These are phyloP conservation scores for Rhinoptilus africanus DNA, from an alignment of 2,113 vertebrate genomes.

Conservation along the genomic window DNA sequence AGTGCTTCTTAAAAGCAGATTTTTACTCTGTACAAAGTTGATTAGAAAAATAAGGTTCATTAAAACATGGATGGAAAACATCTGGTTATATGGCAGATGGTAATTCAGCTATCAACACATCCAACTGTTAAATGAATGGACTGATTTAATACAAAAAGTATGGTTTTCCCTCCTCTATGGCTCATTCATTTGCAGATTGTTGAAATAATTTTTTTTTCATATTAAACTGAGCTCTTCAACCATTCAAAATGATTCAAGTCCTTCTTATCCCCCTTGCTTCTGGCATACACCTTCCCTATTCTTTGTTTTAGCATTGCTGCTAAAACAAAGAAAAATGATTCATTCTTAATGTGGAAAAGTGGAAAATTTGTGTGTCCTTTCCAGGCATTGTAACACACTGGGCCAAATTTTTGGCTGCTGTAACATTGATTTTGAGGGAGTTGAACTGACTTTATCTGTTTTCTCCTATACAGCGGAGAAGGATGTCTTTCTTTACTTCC, in stretches of 20 bases:
- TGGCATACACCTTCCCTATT: slow-evolving; percentile 43
- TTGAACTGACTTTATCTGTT: background rate
- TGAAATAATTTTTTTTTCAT: slow-evolving; percentile 24
- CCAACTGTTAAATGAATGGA: slow-evolving; percentile 22
- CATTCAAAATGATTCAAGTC: background rate
- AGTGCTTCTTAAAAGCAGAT: slow-evolving; percentile 2
- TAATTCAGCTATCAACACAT: slow-evolving; percentile 38
- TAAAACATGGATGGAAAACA: slow-evolving; percentile 33
- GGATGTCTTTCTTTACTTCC: background rate
- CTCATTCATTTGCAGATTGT: slow-evolving; percentile 19
- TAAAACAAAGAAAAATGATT: slow-evolving; percentile 66
- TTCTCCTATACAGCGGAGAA: slow-evolving; percentile 3
- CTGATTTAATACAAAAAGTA: slow-evolving; percentile 54
- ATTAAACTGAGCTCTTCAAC: slow-evolving; percentile 15
- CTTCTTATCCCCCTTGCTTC: background rate
- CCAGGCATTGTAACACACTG: slow-evolving; percentile 11
- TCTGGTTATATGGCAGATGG: slow-evolving; percentile 47
- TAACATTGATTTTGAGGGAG: slow-evolving; percentile 19
- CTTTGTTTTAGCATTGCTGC: slow-evolving; percentile 20
- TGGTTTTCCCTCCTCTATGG: background rate
- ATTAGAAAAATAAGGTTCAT: slow-evolving; percentile 55
- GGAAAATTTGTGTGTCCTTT: slow-evolving; percentile 58
- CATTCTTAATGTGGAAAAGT: slow-evolving; percentile 1
- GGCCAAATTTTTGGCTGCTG: background rate
- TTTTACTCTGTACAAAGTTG: slow-evolving; percentile 31